Percentiles rank a stretch among this genome's conserved stretches.
Evolutionary conservation across 2,113 vertebrate species (phyloP).

Genomic region (Redunca redunca): DNA sequence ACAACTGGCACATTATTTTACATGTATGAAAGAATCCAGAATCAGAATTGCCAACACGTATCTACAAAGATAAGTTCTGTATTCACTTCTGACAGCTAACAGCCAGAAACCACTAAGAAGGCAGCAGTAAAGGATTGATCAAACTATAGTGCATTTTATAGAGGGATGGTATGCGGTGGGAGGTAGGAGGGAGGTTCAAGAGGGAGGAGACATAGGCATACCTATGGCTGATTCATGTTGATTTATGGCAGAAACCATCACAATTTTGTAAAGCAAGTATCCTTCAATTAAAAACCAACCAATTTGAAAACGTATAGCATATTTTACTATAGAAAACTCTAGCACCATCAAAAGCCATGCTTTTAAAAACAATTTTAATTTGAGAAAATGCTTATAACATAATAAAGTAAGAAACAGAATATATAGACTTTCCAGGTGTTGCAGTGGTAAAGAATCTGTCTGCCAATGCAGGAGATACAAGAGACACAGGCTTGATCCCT

Average conservation of each 20-base stretch:
- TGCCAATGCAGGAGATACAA: not conserved
- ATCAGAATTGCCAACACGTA: not conserved
- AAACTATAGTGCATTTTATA: not conserved
- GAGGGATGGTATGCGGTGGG: not conserved
- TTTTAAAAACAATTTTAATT: not conserved
- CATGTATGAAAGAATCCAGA: not conserved
- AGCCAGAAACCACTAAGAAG: not conserved
- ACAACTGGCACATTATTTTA: not conserved
- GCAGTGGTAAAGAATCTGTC: not conserved
- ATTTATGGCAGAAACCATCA: not conserved
- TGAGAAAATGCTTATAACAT: not conserved
- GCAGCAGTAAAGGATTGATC: not conserved
- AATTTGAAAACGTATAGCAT: not conserved
- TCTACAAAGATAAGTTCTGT: not conserved
- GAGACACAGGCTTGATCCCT: accelerated
- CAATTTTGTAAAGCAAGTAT: not conserved
- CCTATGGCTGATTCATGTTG: not conserved
- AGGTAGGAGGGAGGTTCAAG: not conserved
- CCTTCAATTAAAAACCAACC: not conserved
- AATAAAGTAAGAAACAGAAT: not conserved
- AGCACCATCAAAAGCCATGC: not conserved
- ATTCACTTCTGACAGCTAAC: not conserved
- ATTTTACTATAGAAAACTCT: not conserved
- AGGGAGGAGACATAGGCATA: not conserved
- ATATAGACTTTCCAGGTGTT: not conserved